Percentiles rank a stretch among this genome's conserved stretches.
Evolutionary conservation across 2,888 invertebrate genomes (phyloP).

Genomic region (Seira sanloemensis): DNA sequence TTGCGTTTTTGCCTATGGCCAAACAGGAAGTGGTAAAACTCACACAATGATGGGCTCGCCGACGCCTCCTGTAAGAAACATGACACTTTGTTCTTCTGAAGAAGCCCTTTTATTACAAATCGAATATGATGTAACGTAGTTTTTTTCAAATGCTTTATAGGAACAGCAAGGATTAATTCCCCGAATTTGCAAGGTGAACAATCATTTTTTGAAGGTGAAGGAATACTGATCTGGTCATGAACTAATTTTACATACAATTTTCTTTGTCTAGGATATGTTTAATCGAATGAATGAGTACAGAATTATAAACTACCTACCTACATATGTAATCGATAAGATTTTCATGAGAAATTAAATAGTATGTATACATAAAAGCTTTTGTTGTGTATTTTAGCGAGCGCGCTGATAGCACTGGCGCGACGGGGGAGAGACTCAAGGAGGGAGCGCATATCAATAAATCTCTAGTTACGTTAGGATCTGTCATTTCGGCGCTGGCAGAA

Average conservation of each 20-base stretch:
- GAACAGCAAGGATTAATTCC: slow-evolving; percentile 90
- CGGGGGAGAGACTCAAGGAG: slow-evolving; percentile 90
- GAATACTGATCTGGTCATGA: no score
- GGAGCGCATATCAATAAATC: slow-evolving; percentile 95
- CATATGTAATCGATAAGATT: no score
- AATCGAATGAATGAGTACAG: slow-evolving; percentile 88
- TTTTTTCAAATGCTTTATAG: slow-evolving; percentile 76
- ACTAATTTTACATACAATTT: no score
- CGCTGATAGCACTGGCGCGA: slow-evolving; percentile 92
- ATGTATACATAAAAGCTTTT: no score
- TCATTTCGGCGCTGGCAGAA: slow-evolving; percentile 87
- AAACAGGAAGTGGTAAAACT: slow-evolving; percentile 93
- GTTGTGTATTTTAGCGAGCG: slow-evolving; percentile 81
- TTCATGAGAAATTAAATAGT: no score
- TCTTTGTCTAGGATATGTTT: slow-evolving; percentile 83
- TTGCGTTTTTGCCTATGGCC: slow-evolving; percentile 88
- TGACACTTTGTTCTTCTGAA: neutral
- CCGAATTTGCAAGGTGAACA: slow-evolving; percentile 83
- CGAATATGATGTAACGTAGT: neutral
- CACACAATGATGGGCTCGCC: slow-evolving; percentile 93
- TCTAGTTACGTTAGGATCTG: slow-evolving; percentile 89
- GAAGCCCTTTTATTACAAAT: neutral
- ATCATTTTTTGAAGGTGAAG: no score
- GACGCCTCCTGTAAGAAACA: slow-evolving; percentile 77
- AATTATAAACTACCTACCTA: no score